Evolutionary conservation across 1,140 invertebrate genomes (phyloP), one percentile per base, ranked within the genome.

Genomic region (Brachionus calyciflorus): DNA sequence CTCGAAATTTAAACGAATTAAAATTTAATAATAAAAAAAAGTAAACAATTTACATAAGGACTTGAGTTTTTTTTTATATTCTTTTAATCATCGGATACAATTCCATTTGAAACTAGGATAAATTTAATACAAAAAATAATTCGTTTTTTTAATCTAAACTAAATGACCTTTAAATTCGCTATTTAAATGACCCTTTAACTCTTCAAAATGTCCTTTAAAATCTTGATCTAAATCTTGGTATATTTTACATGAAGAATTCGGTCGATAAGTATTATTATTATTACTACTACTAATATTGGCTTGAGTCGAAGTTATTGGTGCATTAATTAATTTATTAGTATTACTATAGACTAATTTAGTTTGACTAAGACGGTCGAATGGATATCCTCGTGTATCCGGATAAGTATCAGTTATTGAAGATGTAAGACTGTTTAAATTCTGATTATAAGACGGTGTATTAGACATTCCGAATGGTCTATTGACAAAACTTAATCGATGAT

Each of bases 191-290:
- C 55, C 55, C 37, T 60, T 60, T 60, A 60, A 37, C 33, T 60
- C 55, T 60, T 65, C 69, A 12, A 73, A 55, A 51, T 73, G 46
- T 21, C 69, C 69, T 51, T 49, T 73, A 17, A 14, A 48, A 14
- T 73, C 69, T 49, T 49, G 46, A 21, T 73, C 69, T 37, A 73
- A 41, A 46, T 73, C 69, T 73, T 73, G 69, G 33, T 73, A 73
- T 19, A 73, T 73, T 73, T 73, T 73, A 55, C 69, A 73, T 9
- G 69, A 73, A n/a, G 69, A 73, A 26, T 51, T 73, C 10, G 69
- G 46, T 21, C 69, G 69, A 21, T 51, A 51, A 24, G 12, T 49
- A 41, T 73, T 73, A 65, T 65, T 65, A 24, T 30, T 65, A 21
- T 21, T 65, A 37, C 33, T 4, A 63, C 57, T 17, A 24, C 44